Evolutionary conservation across 2,888 invertebrate genomes (phyloP).

Genomic region (Gandaritis pyraliata): DNA sequence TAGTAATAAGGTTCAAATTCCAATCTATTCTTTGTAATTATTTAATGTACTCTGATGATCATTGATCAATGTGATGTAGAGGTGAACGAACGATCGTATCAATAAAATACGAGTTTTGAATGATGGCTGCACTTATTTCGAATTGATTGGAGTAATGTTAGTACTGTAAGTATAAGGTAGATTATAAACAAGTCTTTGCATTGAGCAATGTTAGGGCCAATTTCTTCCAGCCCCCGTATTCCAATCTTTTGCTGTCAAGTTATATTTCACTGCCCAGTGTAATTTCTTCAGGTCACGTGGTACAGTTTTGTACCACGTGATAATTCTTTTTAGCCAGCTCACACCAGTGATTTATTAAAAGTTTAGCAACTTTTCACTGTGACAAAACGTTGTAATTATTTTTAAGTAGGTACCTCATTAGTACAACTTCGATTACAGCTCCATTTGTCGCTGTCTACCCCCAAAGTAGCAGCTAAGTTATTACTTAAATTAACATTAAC

Average conservation of each 20-base stretch:
- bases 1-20: slow-evolving; percentile 6
- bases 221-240: too few relatives aligned
- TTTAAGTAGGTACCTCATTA: slow-evolving; percentile 16
- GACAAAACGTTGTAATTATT: neutral
- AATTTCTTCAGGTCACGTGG: too few relatives aligned
- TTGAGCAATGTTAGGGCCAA: too few relatives aligned
- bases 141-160: slow-evolving; percentile 37
- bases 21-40: slow-evolving; percentile 1
- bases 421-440: slow-evolving; percentile 15
- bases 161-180: neutral
- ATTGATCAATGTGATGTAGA: slow-evolving; percentile 17
- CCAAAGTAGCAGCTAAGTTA: slow-evolving; percentile 25
- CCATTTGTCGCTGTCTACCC: slow-evolving; percentile 20
- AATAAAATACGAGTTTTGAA: slow-evolving; percentile 36
- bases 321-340: too few relatives aligned
- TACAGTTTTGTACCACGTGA: too few relatives aligned
- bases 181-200: too few relatives aligned
- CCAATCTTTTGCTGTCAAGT: too few relatives aligned
- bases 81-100: slow-evolving; percentile 35
- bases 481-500: slow-evolving; percentile 23
- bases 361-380: neutral
- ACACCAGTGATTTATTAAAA: too few relatives aligned
- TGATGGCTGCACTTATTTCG: slow-evolving; percentile 39
- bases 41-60: slow-evolving; percentile 24
- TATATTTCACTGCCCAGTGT: too few relatives aligned